Evolutionary conservation across 1,140 invertebrate genomes (phyloP).

Genomic region (Monomorium pharaonis): DNA sequence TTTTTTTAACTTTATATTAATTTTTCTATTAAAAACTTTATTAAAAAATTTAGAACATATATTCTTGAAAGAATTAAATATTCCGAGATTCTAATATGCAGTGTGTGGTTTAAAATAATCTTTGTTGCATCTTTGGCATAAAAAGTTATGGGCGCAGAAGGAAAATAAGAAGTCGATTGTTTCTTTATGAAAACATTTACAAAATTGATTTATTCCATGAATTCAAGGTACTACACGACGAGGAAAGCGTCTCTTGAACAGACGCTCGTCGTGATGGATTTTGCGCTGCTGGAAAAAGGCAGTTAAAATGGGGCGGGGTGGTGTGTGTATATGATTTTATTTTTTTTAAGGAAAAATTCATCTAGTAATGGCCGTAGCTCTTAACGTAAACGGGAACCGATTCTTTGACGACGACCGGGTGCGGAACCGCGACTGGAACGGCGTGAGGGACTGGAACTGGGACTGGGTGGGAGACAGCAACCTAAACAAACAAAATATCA

Average conservation of each 20-base stretch:
- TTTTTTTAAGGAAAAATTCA: conserved; percentile 52
- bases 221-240: conserved; percentile 73
- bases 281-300: conserved; percentile 55
- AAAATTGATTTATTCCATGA: conserved; percentile 81
- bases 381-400: conserved; percentile 76
- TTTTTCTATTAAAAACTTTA: background rate
- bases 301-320: conserved; percentile 13
- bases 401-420: conserved; percentile 78
- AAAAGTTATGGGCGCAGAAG: background rate
- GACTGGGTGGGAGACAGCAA: conserved; percentile 74
- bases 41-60: background rate
- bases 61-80: background rate
- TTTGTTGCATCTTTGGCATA: background rate
- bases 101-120: background rate
- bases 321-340: conserved; percentile 27
- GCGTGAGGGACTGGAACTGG: conserved; percentile 72
- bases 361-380: conserved; percentile 68
- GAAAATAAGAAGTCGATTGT: background rate
- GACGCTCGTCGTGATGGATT: conserved; percentile 71
- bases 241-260: conserved; percentile 73
- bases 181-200: conserved; percentile 80
- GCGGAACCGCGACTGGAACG: conserved; percentile 78
- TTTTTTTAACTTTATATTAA: no score
- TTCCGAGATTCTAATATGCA: background rate
- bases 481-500: conserved; percentile 63